Evolutionary conservation across 2,113 vertebrate species (phyloP).

Genomic region (Hippoglossus stenolepis): DNA sequence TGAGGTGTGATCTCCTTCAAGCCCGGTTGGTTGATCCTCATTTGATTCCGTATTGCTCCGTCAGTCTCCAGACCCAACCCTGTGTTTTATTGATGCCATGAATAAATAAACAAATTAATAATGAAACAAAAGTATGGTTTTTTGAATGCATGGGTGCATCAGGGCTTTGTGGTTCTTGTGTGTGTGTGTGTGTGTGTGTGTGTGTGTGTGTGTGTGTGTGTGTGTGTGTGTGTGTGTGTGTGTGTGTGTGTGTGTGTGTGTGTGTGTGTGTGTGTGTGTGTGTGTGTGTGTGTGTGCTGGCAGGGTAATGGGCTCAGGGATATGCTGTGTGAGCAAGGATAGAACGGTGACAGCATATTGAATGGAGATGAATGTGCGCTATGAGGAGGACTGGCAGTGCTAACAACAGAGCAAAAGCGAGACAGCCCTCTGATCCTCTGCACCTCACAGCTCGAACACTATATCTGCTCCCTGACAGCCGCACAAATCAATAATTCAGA

Average conservation of each 20-base stretch:
- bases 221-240: neutral
- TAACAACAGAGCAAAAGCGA: conserved; percentile 63
- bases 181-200: no score
- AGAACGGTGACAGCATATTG: conserved; percentile 62
- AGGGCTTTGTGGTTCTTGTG: conserved; percentile 1
- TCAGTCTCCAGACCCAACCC: conserved; percentile 33
- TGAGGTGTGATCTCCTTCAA: conserved; percentile 51
- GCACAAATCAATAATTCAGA: conserved; percentile 65
- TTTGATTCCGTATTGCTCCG: conserved; percentile 50
- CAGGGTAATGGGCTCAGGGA: conserved; percentile 66
- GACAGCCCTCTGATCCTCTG: conserved; percentile 54
- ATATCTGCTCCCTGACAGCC: conserved; percentile 44
- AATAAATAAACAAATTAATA: conserved; percentile 77
- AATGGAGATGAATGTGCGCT: conserved; percentile 70
- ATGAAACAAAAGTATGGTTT: conserved; percentile 69
- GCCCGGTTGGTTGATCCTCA: conserved; percentile 49
- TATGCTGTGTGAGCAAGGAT: conserved; percentile 58
- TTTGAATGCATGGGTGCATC: conserved; percentile 43
- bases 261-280: no score
- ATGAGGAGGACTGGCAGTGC: conserved; percentile 65
- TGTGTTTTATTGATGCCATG: conserved; percentile 67
- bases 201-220: neutral
- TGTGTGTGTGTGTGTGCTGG: neutral
- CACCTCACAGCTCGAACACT: conserved; percentile 44
- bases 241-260: neutral